These are phyloP conservation scores for Lepus americanus DNA, from an alignment of 2,113 vertebrate genomes.

Conservation along the genomic window DNA sequence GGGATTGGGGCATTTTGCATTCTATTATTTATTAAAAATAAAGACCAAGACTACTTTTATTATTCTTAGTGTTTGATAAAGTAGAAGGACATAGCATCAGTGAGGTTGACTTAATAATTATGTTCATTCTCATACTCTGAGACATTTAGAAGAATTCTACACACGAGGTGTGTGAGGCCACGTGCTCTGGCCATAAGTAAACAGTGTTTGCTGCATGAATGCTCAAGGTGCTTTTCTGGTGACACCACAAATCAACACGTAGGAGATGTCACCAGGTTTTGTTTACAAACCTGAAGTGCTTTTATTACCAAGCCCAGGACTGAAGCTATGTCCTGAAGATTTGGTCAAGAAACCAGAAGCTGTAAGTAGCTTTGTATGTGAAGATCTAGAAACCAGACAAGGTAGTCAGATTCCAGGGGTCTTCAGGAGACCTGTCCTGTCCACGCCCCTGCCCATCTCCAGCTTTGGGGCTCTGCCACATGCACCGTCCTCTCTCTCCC, in stretches of 20 bases:
- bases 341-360: background rate
- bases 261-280: background rate
- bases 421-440: background rate
- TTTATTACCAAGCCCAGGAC: background rate
- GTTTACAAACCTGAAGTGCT: background rate
- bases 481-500: no score
- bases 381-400: background rate
- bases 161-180: background rate
- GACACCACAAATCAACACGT: background rate
- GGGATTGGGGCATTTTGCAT: background rate
- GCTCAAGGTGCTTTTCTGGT: background rate
- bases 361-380: background rate
- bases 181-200: background rate
- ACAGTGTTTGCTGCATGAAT: background rate
- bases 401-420: background rate
- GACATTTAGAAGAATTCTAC: background rate
- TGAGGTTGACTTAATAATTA: background rate
- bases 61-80: background rate
- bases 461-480: no score
- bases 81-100: background rate
- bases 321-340: background rate
- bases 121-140: background rate
- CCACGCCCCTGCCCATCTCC: background rate
- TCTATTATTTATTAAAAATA: background rate
- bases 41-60: background rate